These are phyloP conservation scores for Carettochelys insculpta DNA, from an alignment of 2,113 vertebrate species.

Conservation along the genomic window DNA sequence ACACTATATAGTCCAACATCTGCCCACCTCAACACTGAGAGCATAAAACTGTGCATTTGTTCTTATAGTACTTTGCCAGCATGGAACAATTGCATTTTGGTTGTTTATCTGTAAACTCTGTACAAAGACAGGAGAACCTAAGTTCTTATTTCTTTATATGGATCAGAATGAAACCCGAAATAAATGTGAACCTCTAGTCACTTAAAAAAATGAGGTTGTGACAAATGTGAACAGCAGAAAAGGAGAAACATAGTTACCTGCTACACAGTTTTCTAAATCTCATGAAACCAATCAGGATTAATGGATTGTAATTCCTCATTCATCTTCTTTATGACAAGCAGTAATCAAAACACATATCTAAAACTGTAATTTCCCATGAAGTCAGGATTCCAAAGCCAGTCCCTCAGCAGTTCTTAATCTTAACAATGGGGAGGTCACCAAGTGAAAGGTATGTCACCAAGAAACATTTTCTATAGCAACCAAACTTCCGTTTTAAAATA, in stretches of 20 bases:
- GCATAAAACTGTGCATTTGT: constrained; percentile 28
- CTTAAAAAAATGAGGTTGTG: not conserved
- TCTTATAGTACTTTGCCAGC: not conserved
- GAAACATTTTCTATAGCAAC: not conserved
- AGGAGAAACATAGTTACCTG: not conserved
- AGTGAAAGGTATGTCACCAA: rapidly evolving
- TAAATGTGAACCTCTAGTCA: not conserved
- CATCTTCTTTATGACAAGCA: not conserved
- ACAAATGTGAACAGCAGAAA: not conserved
- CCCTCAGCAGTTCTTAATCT: not conserved
- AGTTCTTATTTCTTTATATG: not conserved
- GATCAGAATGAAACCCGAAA: not conserved
- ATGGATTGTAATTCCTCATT: not conserved
- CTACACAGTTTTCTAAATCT: not conserved
- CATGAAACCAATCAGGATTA: rapidly evolving
- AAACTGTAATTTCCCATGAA: not conserved
- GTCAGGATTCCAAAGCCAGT: not conserved
- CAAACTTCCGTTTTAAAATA: not conserved
- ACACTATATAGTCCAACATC: not conserved
- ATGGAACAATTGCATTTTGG: constrained; percentile 15
- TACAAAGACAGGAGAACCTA: not conserved
- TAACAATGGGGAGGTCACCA: not conserved
- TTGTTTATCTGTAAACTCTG: not conserved
- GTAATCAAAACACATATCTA: not conserved
- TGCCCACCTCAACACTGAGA: not conserved